Base-by-base conservation (phyloP, 2,797 vertebrate species). In the Hafferia zeledoni region DNA sequence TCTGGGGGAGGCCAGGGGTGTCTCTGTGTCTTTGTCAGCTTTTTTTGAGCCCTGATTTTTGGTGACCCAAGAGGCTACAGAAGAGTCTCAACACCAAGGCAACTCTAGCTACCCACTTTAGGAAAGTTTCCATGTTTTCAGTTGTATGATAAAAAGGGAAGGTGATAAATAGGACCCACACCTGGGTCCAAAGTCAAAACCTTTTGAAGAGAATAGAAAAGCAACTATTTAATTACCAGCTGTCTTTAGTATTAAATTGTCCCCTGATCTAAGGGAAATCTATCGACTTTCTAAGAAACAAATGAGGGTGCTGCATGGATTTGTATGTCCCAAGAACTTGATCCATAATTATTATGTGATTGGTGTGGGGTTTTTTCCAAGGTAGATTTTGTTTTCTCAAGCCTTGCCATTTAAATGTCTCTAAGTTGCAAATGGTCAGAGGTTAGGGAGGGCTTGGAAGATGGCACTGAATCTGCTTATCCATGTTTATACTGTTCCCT, bases 1-100 rank as follows among this genome's bases (percentile, higher is more conserved):
- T 0, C 0, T 3, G 5, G 30, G 5, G 19, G 2, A 92, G 22
- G 7, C 10, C 44, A 25, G 1, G 10, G 20, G 2, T 19, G 5
- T 67, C 55, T 50, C 78, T 35, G 55, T 28, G 35, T 19, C 52
- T 81, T 70, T 33, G 30, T 5, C 6, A 8, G 13, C 4, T 82
- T 77, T 49, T 44, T 35, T 67, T 67, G 70, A 83, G 44, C 24
- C 31, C 39, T 25, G 44, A 30, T 33, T 79, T 55, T 19, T 31
- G 19, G 35, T 41, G 44, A 24, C 10, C 8, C 13, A 20, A 11
- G 0, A 5, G 41, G 41, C 27, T 80, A 30, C 47, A 46, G 50
- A 67, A 79, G 28, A 76, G 17, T 4, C 63, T 84, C n/a, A 59
- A 23, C 35, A 63, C 9, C 28, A 56, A 33, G 10, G 14, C 24